phyloP scores from a whole-genome alignment of 2,113 vertebrate genomes.

The Hemiscyllium ocellatum region DNA sequence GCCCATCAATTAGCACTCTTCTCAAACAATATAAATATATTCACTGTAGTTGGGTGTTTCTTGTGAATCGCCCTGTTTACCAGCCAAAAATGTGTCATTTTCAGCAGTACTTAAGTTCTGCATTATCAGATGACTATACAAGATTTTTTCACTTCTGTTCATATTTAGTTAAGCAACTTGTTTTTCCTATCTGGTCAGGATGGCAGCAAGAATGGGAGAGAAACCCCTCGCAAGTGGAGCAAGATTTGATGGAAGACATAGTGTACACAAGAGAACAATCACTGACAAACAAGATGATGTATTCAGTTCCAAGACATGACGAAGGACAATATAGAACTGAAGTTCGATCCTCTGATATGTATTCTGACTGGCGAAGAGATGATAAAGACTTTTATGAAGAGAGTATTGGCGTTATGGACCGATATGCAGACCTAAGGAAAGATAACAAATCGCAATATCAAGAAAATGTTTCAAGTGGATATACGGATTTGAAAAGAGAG shows the following conservation, averaged over 20 bases:
- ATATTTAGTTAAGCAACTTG: neutral
- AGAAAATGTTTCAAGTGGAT: neutral
- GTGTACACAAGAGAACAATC: neutral
- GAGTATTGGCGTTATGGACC: neutral
- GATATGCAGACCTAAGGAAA: neutral
- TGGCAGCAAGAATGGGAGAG: slow-evolving; percentile 15
- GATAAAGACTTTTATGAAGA: neutral
- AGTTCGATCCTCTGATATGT: neutral
- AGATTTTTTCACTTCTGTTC: neutral
- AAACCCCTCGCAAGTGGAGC: neutral
- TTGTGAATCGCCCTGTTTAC: too few species aligned
- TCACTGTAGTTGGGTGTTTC: too few species aligned
- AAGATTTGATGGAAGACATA: slow-evolving; percentile 10
- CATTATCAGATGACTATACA: neutral
- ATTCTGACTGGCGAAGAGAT: slow-evolving; percentile 22
- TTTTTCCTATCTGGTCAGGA: slow-evolving; percentile 6
- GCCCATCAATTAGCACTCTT: too few species aligned
- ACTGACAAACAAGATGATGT: neutral
- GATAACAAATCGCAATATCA: neutral
- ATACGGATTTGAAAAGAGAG: neutral
- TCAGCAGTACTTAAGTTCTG: too few species aligned
- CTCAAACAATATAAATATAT: too few species aligned
- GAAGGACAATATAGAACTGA: slow-evolving; percentile 11
- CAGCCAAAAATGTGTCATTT: too few species aligned
- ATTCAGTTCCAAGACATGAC: neutral